Evolutionary conservation across 2,797 vertebrate genomes (phyloP), one percentile per base, ranked within the genome.

Genomic region (Alca torda): DNA sequence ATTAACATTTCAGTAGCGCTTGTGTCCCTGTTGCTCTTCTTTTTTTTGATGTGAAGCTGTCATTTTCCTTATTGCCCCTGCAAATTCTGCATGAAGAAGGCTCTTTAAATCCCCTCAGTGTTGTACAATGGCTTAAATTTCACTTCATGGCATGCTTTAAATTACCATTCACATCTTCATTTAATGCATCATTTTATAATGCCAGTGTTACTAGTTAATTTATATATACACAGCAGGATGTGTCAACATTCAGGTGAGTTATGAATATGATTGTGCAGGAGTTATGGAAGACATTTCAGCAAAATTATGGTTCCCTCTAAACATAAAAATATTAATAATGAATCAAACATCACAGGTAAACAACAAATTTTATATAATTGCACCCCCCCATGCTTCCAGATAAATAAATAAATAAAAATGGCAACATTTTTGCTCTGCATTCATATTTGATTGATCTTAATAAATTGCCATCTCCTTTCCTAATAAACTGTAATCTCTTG

Each of bases 401-500:
- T 85, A 97, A 94, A 97, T 92, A 96, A 96, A 95, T 85, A 96
- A 94, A 97, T 87, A 96, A 77, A 82, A 61, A 75, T 2, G 53
- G 87, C 78, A 95, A 89, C 39, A 61, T 93, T 95, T 93, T 89
- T 82, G 41, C 72, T 88, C 64, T 53, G 69, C 90, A 30, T 91
- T 93, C 89, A 5, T 84, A 94, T 97, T 94, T 97, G 89, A 97
- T 20, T 96, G 95, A 96, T 95, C 96, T 95, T 96, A 97, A 97
- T 97, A 97, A 97, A 97, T 95, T 95, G 93, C 79, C 93, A 86
- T 97, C 96, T 96, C 94, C 73, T 83, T 98, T 89, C 96, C 91
- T 93, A 97, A 98, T 97, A 96, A 97, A 98, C 91, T 89, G 79
- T 96, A 98, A 97, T 97, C 96, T 96, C 96, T 94, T 93, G 92